Evolutionary conservation across 2,888 invertebrate species (phyloP), one percentile per base, ranked within the genome.

Genomic region (Plebejus argus): DNA sequence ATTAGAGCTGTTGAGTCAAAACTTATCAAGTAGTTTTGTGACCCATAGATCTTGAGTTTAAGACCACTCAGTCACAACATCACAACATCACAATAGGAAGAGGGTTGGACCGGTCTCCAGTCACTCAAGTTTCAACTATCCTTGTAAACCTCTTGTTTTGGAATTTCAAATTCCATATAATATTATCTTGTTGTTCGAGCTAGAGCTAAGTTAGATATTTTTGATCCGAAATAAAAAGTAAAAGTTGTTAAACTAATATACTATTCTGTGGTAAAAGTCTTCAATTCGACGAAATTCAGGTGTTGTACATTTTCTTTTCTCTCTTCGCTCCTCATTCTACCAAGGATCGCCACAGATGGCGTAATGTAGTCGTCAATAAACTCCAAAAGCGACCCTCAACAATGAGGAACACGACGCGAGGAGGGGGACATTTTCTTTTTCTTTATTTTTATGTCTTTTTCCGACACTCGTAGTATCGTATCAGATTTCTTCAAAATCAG

Each of bases 71-170:
- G 58, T 20, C 58, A 58, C 58, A 0, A 56, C n/a, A 58, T 20
- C 58, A 58, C 58, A 0, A 56, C n/a, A 58, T 8, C 20, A 58
- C 58, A 58, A 58, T 58, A 58, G 61, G 7, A 61, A 61, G 61
- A 61, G 61, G 23, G 23, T 10, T 58, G 23, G 23, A 61, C 23
- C 61, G 23, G 12, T 23, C 23, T 23, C 1, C 61, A 61, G 58
- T 23, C 61, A 58, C 23, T 61, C 8, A 20, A 61, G 61, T 10
- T 20, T 61, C 61, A 61, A 61, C 15, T 15, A 33, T 28, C 23
- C 66, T 66, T 66, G 33, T 66, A 6, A 66, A 66, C 66, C 66
- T 66, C 28, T 66, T 66, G 66, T 28, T 15, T 66, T 66, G 66
- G 66, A 66, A 66, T 33, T 33, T 66, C 66, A 15, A 66, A 66